These are phyloP conservation scores for Pachyseris speciosa DNA, from an alignment of 64 coral and sea anemone species.

Conservation along the genomic window DNA sequence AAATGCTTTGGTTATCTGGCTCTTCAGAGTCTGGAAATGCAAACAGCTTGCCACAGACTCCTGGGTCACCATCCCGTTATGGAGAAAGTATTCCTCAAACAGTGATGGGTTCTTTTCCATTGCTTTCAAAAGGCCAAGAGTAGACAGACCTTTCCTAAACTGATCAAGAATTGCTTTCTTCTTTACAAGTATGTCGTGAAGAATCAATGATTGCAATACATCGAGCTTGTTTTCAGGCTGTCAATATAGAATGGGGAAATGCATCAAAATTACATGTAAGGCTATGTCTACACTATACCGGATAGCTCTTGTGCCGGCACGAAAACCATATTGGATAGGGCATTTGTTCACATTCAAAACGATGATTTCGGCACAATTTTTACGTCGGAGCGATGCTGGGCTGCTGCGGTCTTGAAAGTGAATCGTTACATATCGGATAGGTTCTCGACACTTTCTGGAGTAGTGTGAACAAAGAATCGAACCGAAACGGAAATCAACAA, in stretches of 20 bases:
- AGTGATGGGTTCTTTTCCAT: conserved; percentile 42
- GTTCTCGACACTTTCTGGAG: no score
- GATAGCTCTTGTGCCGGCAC: no score
- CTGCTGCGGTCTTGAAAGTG: no score
- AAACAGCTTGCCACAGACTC: conserved; percentile 32
- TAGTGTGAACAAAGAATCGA: no score
- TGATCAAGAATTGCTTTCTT: conserved; percentile 74
- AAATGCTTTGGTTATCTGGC: not conserved
- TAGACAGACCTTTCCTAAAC: conserved; percentile 69
- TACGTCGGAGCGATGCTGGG: no score
- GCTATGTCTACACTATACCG: no score
- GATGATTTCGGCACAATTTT: no score
- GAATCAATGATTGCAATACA: conserved; percentile 61
- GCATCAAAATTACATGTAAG: not conserved
- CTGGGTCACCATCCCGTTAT: conserved; percentile 13
- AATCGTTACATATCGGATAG: no score
- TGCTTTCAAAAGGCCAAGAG: conserved; percentile 52
- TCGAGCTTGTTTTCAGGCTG: conserved; percentile 59
- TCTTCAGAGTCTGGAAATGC: not conserved
- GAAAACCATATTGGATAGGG: no score
- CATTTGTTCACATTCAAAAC: no score
- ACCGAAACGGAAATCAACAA: no score
- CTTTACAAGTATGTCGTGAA: conserved; percentile 60
- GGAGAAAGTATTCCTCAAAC: conserved; percentile 54
- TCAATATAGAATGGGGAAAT: conserved; percentile 2